Evolutionary conservation across 2,113 vertebrate species (phyloP), one percentile per base, ranked within the genome.

Genomic region (Rissa tridactyla): DNA sequence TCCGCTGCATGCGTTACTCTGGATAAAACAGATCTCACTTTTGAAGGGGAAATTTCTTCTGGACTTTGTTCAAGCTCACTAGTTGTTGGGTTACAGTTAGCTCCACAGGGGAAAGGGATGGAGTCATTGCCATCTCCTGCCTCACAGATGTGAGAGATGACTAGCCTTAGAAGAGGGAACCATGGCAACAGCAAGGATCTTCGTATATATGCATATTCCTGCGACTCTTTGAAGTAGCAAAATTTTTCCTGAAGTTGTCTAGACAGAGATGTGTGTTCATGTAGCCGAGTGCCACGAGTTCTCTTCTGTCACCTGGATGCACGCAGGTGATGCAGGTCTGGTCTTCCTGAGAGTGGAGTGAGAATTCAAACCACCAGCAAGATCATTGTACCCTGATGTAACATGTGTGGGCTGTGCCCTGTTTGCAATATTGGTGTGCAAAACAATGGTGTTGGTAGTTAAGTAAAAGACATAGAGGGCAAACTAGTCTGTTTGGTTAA

Each of bases 241-340:
- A 86, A 80, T 68, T 89, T 30, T 69, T 87, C 29, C 52, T 87
- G 10, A 60, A 88, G 40, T 55, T 79, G 20, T 42, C 34, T 52
- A 22, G 51, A 42, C 52, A 66, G 54, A 73, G 15, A 34, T 55
- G 51, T 8, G 5, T 57, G n/a, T 15, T 76, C 17, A 34, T 18
- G 23, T 30, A 52, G 26, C 38, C 44, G n/a, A 76, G 42, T 32
- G n/a, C 22, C 22, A 4, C 0, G 6, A 42, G 25, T 49, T 91
- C 54, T 58, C 7, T 65, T 76, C 42, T 71, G 82, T 36, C 27
- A 52, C 5, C 36, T 60, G 30, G 18, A 3, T 1, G 0, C 18
- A 12, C 0, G 1, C 4, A 6, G 5, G 5, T 75, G 51, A 52
- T 3, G 3, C 3, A 12, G 12, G 5, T 42, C 42, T 61, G 44